phyloP scores from a whole-genome alignment of 2,888 invertebrate species.

The Prosapia bicincta region DNA sequence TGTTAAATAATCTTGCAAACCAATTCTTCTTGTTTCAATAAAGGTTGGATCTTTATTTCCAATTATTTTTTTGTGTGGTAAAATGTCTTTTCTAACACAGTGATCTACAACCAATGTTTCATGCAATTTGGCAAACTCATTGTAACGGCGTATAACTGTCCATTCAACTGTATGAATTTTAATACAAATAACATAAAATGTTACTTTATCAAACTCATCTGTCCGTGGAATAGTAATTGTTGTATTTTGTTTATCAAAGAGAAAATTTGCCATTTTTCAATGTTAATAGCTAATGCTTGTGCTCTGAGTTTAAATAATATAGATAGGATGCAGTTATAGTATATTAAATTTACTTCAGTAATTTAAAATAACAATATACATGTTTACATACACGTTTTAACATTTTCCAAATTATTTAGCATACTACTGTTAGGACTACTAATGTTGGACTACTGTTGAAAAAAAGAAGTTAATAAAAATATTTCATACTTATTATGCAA shows the following conservation, averaged over 20 bases:
- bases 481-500: no score
- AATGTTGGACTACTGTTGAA: no score
- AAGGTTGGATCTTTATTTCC: constrained; percentile 87
- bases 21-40: constrained; percentile 75
- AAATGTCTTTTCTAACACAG: constrained; percentile 75
- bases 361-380: no score
- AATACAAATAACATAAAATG: constrained; percentile 66
- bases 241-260: constrained; percentile 63
- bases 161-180: constrained; percentile 70
- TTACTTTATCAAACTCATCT: constrained; percentile 62
- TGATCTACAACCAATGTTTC: constrained; percentile 76
- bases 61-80: constrained; percentile 92
- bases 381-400: no score
- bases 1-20: constrained; percentile 76
- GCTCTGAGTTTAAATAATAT: no score
- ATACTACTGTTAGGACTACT: no score
- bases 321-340: no score
- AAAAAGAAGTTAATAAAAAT: no score
- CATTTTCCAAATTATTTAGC: no score
- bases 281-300: no score
- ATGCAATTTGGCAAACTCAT: constrained; percentile 85
- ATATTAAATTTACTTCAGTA: no score
- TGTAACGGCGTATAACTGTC: constrained; percentile 84
- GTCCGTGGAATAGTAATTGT: constrained; percentile 62
- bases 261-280: constrained; percentile 66